phyloP scores from a whole-genome alignment of 2,113 vertebrate genomes.

The Hystrix cristata region DNA sequence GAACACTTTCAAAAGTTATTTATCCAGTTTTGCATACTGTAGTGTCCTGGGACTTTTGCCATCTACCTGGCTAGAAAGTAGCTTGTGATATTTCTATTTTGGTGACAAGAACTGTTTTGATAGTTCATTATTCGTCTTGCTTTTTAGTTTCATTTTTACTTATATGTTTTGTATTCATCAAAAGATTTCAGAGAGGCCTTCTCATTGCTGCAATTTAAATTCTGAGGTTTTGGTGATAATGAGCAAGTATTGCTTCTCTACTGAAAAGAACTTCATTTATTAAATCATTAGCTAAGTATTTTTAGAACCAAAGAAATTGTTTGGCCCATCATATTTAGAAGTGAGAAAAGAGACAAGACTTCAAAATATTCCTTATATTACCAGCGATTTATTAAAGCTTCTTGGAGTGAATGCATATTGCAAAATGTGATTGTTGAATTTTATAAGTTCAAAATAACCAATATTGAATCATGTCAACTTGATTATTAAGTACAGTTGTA shows the following conservation, averaged over 20 bases:
- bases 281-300: background rate
- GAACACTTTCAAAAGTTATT: background rate
- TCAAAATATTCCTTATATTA: background rate
- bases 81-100: background rate
- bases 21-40: background rate
- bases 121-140: background rate
- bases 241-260: background rate
- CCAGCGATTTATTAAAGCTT: background rate
- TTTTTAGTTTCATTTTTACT: constrained; percentile 64
- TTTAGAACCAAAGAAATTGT: background rate
- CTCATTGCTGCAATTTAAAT: background rate
- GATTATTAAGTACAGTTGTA: background rate
- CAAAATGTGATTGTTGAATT: background rate
- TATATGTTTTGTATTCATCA: background rate
- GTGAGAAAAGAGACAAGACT: background rate
- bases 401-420: background rate
- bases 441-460: background rate
- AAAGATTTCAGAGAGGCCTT: background rate
- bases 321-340: background rate
- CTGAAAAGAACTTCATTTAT: background rate
- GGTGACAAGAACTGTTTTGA: background rate
- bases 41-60: background rate
- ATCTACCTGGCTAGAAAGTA: background rate
- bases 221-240: background rate
- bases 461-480: background rate